These are phyloP conservation scores for Ailuropoda melanoleuca DNA, from an alignment of 2,113 vertebrate species.

Conservation along the genomic window DNA sequence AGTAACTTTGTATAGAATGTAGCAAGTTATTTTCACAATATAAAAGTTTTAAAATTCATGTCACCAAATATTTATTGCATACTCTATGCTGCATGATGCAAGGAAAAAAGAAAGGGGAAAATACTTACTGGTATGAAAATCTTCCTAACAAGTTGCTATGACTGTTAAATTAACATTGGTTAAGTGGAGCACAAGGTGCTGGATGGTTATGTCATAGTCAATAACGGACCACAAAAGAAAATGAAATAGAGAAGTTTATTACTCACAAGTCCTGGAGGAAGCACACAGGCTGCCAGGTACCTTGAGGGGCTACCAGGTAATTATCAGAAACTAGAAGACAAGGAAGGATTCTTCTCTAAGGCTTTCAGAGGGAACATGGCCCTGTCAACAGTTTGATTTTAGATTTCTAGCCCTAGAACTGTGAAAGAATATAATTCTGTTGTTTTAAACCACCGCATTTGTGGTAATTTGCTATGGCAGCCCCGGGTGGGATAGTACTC, in stretches of 20 bases:
- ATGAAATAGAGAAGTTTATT: neutral
- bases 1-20: neutral
- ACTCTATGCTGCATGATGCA: neutral
- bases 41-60: neutral
- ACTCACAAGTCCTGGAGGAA: neutral
- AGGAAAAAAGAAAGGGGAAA: neutral
- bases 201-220: neutral
- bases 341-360: neutral
- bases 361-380: neutral
- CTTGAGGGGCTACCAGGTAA: neutral
- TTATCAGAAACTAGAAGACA: neutral
- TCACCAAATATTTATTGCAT: neutral
- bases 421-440: neutral
- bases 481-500: neutral
- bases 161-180: neutral
- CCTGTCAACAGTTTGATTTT: neutral
- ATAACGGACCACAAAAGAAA: neutral
- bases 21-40: neutral
- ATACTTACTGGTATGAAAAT: neutral
- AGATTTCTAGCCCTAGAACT: neutral
- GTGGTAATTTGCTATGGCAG: neutral
- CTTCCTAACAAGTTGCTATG: neutral
- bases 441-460: neutral
- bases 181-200: neutral
- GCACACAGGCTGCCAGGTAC: neutral